phyloP scores from a whole-genome alignment of 2,113 vertebrate species.

The Asarcornis scutulata region DNA sequence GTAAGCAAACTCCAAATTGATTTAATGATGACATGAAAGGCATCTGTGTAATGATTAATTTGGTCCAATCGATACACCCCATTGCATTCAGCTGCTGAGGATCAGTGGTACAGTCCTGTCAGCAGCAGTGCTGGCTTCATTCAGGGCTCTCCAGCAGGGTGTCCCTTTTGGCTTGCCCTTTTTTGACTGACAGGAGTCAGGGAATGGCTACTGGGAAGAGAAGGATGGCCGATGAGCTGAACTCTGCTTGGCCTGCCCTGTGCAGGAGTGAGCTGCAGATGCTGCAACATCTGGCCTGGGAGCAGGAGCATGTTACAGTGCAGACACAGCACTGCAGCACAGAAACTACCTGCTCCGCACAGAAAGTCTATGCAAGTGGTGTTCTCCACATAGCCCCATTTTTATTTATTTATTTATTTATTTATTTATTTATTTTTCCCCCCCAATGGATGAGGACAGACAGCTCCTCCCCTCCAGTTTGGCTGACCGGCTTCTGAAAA shows the following conservation, averaged over 20 bases:
- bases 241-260: neutral
- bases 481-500: neutral
- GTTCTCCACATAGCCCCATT: neutral
- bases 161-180: neutral
- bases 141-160: neutral
- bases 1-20: neutral
- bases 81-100: fast-evolving
- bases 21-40: neutral
- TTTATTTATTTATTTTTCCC: neutral
- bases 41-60: neutral
- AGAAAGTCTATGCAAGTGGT: neutral
- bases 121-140: fast-evolving
- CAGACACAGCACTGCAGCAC: fast-evolving
- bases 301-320: fast-evolving
- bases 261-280: neutral
- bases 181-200: neutral
- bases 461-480: neutral
- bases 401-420: neutral
- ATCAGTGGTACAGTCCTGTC: neutral
- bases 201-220: neutral
- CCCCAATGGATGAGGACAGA: neutral
- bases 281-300: neutral
- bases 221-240: neutral
- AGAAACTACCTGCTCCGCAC: neutral
- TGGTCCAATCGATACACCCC: fast-evolving